These are phyloP conservation scores for Limosa lapponica DNA, from an alignment of 2,797 vertebrate genomes.

Conservation along the genomic window DNA sequence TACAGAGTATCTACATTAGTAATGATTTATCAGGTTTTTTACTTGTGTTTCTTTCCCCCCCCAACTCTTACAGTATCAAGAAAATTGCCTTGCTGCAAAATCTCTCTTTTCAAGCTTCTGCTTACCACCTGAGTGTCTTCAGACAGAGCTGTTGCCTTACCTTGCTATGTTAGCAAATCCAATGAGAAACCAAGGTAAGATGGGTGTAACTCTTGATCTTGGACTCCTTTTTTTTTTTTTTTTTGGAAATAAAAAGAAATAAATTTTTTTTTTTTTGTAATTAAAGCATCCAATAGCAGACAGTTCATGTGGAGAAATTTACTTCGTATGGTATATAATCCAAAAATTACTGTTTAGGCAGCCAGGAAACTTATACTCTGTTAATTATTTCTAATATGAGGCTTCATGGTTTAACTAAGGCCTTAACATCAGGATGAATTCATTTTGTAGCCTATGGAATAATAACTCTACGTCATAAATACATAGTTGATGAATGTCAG, in stretches of 20 bases:
- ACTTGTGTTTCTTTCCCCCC: not conserved
- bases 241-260: not conserved
- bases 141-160: conserved; percentile 91
- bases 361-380: not conserved
- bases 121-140: conserved; percentile 85
- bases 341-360: not conserved
- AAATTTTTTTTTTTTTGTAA: not conserved
- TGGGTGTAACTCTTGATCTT: not conserved
- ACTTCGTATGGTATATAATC: not conserved
- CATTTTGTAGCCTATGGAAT: not conserved
- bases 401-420: not conserved
- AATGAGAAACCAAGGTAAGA: conserved; percentile 91
- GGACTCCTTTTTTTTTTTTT: too few species aligned
- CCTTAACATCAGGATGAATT: not conserved
- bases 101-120: conserved; percentile 91
- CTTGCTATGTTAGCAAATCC: conserved; percentile 89
- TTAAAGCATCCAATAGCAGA: not conserved
- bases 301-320: not conserved
- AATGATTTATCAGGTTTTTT: not conserved
- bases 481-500: too few species aligned
- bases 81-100: conserved; percentile 89
- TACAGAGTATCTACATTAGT: not conserved
- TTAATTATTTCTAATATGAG: not conserved
- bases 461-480: not conserved
- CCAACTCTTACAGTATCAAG: conserved; percentile 80